Percentiles rank a stretch among this genome's conserved stretches.
Evolutionary conservation across 2,888 invertebrate genomes (phyloP).

Genomic region (Chloromyia formosa): DNA sequence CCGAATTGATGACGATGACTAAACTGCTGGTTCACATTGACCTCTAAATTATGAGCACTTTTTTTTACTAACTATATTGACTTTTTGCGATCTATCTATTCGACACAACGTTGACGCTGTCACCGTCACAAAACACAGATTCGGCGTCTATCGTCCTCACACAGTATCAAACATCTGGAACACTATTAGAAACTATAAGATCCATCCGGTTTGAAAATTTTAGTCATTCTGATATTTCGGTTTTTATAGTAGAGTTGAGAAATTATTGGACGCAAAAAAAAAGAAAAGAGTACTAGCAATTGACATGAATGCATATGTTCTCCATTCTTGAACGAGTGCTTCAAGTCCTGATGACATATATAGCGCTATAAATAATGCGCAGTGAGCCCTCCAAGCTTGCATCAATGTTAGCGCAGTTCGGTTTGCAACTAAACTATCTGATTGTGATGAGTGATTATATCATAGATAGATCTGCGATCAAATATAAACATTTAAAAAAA

Average conservation of each 20-base stretch:
- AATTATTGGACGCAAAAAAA: too few species aligned
- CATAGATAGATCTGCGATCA: not conserved
- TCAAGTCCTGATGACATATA: conserved; percentile 30
- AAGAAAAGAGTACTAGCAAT: too few species aligned
- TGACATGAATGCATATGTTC: conserved; percentile 31
- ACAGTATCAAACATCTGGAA: conserved; percentile 3
- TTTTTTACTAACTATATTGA: not conserved
- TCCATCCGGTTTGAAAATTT: conserved; percentile 33
- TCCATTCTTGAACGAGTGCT: conserved; percentile 12
- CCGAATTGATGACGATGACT: conserved; percentile 6
- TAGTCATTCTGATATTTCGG: conserved; percentile 25
- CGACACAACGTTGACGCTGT: too few species aligned
- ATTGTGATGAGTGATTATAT: conserved; percentile 11
- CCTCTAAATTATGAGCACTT: not conserved
- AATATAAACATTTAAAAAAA: not conserved
- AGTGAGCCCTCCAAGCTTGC: not conserved
- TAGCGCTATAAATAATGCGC: not conserved
- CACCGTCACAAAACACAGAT: too few species aligned
- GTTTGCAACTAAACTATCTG: not conserved
- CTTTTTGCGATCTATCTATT: too few species aligned
- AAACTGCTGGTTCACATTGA: not conserved
- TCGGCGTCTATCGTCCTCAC: too few species aligned
- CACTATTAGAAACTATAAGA: conserved; percentile 22
- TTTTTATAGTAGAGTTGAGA: too few species aligned
- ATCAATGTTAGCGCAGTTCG: not conserved